Percentiles rank a stretch among this genome's conserved stretches.
Evolutionary conservation across 2,888 invertebrate genomes (phyloP).

Genomic region (Halictus quadricinctus): DNA sequence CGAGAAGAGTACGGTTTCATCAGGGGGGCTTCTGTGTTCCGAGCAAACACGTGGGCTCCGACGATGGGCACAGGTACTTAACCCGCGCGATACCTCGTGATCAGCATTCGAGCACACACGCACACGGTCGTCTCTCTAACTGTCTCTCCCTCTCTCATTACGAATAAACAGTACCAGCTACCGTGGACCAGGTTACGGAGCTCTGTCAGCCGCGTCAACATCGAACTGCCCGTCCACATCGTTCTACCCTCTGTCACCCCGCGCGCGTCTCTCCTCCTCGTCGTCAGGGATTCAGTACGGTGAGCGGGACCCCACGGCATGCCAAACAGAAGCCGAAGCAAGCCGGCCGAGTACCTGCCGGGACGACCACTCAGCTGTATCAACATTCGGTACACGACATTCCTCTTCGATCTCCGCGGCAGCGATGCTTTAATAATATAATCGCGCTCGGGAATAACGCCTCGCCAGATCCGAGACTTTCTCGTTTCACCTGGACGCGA

Average conservation of each 20-base stretch:
- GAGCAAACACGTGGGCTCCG: constrained; percentile 68
- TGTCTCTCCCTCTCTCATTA: constrained; percentile 59
- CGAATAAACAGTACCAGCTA: constrained; percentile 74
- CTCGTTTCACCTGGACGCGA: not conserved
- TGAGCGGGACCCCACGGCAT: constrained; percentile 70
- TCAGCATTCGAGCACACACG: constrained; percentile 53
- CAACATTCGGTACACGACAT: constrained; percentile 82
- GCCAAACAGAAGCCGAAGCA: constrained; percentile 81
- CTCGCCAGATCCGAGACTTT: constrained; percentile 17
- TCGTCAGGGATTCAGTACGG: constrained; percentile 43
- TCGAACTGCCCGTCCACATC: constrained; percentile 20
- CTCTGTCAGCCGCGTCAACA: constrained; percentile 57
- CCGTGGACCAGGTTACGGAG: constrained; percentile 62
- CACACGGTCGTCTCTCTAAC: not conserved
- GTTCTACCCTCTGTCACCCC: constrained; percentile 12
- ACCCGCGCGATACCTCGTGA: constrained; percentile 65
- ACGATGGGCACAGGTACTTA: constrained; percentile 65
- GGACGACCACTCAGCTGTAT: constrained; percentile 82
- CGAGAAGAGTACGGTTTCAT: constrained; percentile 40
- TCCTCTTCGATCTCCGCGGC: constrained; percentile 78
- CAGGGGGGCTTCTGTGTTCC: constrained; percentile 69
- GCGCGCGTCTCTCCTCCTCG: constrained; percentile 23
- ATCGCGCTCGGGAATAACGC: constrained; percentile 66
- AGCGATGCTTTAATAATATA: constrained; percentile 75
- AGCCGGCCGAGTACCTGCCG: constrained; percentile 76